A percentile compares a stretch with the other conserved stretches of the same genome.
Conservation (phyloP, 2,888 invertebrate genomes). For the Hymenopus coronatus region DNA sequence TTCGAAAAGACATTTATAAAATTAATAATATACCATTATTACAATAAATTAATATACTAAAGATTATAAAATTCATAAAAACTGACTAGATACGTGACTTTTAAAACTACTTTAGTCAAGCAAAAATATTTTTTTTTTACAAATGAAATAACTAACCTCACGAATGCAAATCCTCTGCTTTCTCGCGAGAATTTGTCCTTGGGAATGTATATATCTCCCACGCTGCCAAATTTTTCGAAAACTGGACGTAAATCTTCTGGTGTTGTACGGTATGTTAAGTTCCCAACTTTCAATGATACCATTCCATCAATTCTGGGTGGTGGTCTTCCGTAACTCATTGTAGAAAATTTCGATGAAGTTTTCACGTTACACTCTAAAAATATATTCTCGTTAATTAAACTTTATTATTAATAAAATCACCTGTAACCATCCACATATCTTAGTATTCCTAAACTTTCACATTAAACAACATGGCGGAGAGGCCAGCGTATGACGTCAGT, state of each 20-base stretch:
- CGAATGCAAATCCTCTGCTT: slow-evolving; percentile 97
- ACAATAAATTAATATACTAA: neutral
- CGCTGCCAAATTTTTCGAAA: slow-evolving; percentile 96
- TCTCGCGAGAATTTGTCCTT: slow-evolving; percentile 92
- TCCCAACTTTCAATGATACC: slow-evolving; percentile 96
- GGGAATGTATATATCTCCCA: slow-evolving; percentile 98
- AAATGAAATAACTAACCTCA: slow-evolving; percentile 63
- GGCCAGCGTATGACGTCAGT: slow-evolving; percentile 26
- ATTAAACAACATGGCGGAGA: slow-evolving; percentile 24
- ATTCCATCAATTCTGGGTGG: slow-evolving; percentile 94
- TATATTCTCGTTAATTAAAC: neutral
- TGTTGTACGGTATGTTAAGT: slow-evolving; percentile 95
- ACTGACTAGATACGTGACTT: neutral
- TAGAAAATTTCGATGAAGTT: neutral
- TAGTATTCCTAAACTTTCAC: neutral
- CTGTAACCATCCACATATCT: neutral
- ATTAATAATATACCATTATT: neutral
- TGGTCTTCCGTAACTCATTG: slow-evolving; percentile 67
- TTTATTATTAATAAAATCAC: neutral
- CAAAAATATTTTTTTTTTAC: neutral
- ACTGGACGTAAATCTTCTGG: slow-evolving; percentile 93
- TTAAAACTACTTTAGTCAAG: neutral
- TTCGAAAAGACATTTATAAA: neutral
- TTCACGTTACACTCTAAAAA: neutral
- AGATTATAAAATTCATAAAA: neutral